Conservation (phyloP, 2,888 invertebrate genomes). For the Agonopterix alstromeriana region DNA sequence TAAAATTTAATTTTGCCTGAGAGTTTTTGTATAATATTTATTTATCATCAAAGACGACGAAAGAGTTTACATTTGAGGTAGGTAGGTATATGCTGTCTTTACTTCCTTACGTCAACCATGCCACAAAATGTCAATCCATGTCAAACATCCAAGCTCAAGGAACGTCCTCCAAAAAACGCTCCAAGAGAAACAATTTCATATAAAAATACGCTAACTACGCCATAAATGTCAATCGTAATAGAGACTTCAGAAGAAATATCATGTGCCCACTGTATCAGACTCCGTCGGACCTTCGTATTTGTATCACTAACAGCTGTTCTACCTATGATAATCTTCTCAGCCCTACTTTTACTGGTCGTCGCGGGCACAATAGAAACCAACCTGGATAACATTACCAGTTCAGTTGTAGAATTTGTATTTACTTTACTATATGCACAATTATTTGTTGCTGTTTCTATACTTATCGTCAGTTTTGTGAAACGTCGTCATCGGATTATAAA, state of each 20-base stretch:
- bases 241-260: constrained; percentile 39
- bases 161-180: no score
- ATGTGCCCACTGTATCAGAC: constrained; percentile 35
- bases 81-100: no score
- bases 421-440: constrained; percentile 44
- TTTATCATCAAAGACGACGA: no score
- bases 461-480: constrained; percentile 37
- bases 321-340: background rate
- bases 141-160: no score
- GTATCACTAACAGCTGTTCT: background rate
- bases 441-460: constrained; percentile 40
- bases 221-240: constrained; percentile 29
- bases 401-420: constrained; percentile 41
- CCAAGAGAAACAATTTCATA: no score
- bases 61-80: no score
- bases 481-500: constrained; percentile 31
- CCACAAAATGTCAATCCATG: no score
- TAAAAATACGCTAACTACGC: no score
- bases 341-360: background rate
- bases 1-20: no score
- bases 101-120: no score
- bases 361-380: background rate
- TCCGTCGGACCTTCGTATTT: constrained; percentile 23
- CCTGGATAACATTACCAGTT: constrained; percentile 12
- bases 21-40: no score